Percentiles rank a stretch among this genome's conserved stretches.
Evolutionary conservation across 1,140 invertebrate species (phyloP).

Genomic region (Drosophila tani): DNA sequence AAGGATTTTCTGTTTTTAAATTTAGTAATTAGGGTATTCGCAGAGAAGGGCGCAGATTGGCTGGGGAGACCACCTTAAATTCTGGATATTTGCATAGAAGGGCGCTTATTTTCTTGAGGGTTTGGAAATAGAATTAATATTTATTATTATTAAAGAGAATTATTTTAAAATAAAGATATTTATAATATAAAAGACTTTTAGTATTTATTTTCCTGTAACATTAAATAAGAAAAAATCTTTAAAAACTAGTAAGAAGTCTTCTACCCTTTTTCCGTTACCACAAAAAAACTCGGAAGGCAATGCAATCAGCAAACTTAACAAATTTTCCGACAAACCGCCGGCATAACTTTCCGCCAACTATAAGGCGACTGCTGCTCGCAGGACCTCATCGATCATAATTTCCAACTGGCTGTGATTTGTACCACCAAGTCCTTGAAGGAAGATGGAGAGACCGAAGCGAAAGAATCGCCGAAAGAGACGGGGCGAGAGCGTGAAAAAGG

Average conservation of each 20-base stretch:
- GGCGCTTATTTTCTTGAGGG: not conserved
- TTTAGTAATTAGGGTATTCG: not conserved
- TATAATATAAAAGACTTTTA: too few species aligned
- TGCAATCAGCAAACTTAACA: constrained; percentile 76
- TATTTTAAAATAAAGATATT: not conserved
- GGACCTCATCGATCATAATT: constrained; percentile 80
- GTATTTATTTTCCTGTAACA: not conserved
- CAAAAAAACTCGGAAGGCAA: constrained; percentile 26
- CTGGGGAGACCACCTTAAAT: too few species aligned
- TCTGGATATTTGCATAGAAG: not conserved
- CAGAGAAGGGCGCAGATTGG: too few species aligned
- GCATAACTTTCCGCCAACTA: constrained; percentile 53
- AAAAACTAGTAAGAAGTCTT: not conserved
- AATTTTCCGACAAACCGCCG: constrained; percentile 73
- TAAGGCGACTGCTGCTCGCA: constrained; percentile 41
- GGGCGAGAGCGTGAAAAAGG: constrained; percentile 53
- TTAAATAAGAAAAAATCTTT: not conserved
- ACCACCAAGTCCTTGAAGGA: constrained; percentile 69
- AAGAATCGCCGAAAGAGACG: not conserved
- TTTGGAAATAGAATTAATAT: not conserved
- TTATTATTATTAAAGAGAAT: not conserved
- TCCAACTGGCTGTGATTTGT: constrained; percentile 78
- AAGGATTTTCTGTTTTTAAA: not conserved
- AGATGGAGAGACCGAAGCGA: constrained; percentile 20
- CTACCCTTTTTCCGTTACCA: not conserved